These are phyloP conservation scores for Chrysaora quinquecirrha DNA, from an alignment of 30 jellyfish, hydroid and myxozoan genomes.

Conservation along the genomic window DNA sequence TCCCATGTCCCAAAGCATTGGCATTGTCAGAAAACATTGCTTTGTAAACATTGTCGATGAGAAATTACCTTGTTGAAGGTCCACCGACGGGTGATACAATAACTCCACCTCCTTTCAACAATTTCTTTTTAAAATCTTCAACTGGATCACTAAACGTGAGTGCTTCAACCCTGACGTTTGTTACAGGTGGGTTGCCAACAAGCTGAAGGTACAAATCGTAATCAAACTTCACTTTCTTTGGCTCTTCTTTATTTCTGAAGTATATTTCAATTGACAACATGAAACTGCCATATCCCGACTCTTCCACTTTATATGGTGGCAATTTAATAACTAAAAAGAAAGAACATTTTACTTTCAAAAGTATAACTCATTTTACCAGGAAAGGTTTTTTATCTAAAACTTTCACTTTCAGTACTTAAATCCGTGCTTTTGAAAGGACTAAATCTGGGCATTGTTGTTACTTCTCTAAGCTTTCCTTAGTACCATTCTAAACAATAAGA, in stretches of 20 bases:
- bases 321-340: conserved; percentile 78
- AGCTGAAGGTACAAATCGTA: conserved; percentile 86
- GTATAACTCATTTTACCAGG: too few species aligned
- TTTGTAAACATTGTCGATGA: too few species aligned
- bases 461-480: too few species aligned
- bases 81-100: conserved; percentile 69
- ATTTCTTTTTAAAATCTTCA: conserved; percentile 88
- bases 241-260: conserved; percentile 95
- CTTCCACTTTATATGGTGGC: conserved; percentile 98
- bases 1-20: too few species aligned
- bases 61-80: conserved; percentile 74
- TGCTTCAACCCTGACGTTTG: conserved; percentile 90
- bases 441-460: too few species aligned
- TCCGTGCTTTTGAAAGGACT: too few species aligned
- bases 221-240: conserved; percentile 87
- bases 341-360: too few species aligned
- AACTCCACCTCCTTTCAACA: conserved; percentile 94
- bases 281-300: conserved; percentile 97
- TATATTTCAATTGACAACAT: conserved; percentile 83
- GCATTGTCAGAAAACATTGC: too few species aligned
- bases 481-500: too few species aligned
- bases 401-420: too few species aligned
- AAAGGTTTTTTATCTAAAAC: too few species aligned
- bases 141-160: conserved; percentile 87
- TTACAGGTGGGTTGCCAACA: conserved; percentile 97